Conservation (phyloP, 2,113 vertebrate genomes). For the Aramus guarauna region DNA sequence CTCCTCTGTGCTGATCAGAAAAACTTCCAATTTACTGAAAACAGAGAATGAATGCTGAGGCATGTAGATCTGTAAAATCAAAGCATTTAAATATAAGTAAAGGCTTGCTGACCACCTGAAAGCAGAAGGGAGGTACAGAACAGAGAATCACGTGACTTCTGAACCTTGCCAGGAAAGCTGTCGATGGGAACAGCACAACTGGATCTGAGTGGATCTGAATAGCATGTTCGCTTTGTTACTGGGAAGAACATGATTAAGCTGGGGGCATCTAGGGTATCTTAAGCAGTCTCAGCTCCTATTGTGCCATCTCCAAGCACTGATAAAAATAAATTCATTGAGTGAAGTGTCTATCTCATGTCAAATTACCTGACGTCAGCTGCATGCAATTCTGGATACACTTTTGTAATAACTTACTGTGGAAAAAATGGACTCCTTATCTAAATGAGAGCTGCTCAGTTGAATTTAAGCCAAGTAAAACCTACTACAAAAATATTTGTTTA, state of each 20-base stretch:
- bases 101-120: background rate
- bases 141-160: rapidly evolving
- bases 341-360: background rate
- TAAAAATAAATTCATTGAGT: background rate
- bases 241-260: background rate
- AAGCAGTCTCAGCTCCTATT: background rate
- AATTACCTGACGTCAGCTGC: background rate
- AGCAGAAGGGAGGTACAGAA: background rate
- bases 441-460: background rate
- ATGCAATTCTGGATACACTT: background rate
- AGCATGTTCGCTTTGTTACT: rapidly evolving
- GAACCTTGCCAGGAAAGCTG: background rate
- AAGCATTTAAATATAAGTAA: background rate
- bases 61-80: background rate
- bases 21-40: background rate
- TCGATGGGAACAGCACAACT: rapidly evolving
- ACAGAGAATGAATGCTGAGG: background rate
- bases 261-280: no score
- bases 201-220: background rate
- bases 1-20: background rate
- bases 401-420: background rate
- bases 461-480: background rate
- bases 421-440: background rate
- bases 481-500: background rate
- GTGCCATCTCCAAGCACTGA: background rate